phyloP scores from a whole-genome alignment of 2,113 vertebrate species.

The Sinocyclocheilus anshuiensis region DNA sequence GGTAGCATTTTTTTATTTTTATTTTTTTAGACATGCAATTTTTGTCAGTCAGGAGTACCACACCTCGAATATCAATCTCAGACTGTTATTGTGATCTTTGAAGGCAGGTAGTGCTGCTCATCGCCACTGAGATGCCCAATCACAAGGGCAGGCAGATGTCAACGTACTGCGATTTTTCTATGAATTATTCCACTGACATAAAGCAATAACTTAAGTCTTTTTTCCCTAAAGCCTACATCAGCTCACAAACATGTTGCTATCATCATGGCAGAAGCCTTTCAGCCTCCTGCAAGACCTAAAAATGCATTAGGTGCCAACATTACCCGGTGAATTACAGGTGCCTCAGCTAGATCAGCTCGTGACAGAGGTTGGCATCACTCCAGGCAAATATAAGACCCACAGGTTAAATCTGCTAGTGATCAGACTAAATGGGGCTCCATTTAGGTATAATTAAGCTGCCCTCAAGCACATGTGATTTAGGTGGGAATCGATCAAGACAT shows the following conservation, averaged over 20 bases:
- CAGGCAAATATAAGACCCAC: slow-evolving; percentile 15
- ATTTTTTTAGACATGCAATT: slow-evolving; percentile 70
- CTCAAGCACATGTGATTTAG: slow-evolving; percentile 32
- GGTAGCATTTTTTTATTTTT: slow-evolving; percentile 45
- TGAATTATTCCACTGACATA: slow-evolving; percentile 62
- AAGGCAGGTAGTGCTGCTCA: slow-evolving; percentile 13
- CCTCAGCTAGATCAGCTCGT: slow-evolving; percentile 38
- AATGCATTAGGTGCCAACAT: slow-evolving; percentile 52
- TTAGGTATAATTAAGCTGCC: slow-evolving; percentile 57
- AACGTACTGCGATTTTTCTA: slow-evolving; percentile 48
- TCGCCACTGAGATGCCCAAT: slow-evolving; percentile 43
- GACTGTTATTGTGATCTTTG: slow-evolving; percentile 43
- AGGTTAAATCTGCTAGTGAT: slow-evolving; percentile 61
- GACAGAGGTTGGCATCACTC: slow-evolving; percentile 23
- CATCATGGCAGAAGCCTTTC: slow-evolving; percentile 48
- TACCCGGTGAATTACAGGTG: slow-evolving; percentile 41
- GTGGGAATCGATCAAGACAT: slow-evolving; percentile 35
- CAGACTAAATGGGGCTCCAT: slow-evolving; percentile 63
- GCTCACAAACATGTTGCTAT: slow-evolving; percentile 10
- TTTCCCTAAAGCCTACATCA: slow-evolving; percentile 15
- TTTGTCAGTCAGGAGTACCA: slow-evolving; percentile 55
- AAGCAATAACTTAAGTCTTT: not conserved
- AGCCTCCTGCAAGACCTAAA: slow-evolving; percentile 42
- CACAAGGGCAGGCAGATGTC: slow-evolving; percentile 58
- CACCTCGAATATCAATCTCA: slow-evolving; percentile 66